Evolutionary conservation across 2,113 vertebrate genomes (phyloP).

Genomic region (Thalassoma bifasciatum): DNA sequence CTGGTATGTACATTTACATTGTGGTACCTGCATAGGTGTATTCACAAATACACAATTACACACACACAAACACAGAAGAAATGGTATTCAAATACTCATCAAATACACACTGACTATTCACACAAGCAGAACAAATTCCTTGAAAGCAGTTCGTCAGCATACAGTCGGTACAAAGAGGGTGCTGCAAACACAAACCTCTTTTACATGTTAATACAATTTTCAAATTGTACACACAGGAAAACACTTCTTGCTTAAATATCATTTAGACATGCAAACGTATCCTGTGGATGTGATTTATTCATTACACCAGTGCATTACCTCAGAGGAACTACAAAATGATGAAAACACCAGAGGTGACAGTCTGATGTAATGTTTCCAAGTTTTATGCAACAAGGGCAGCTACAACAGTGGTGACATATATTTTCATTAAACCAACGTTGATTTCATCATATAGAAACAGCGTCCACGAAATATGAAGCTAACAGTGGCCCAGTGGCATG

Average conservation of each 20-base stretch:
- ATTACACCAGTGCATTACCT: slow-evolving; percentile 25
- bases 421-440: slow-evolving; percentile 9
- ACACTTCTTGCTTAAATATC: slow-evolving; percentile 12
- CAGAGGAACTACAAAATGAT: slow-evolving; percentile 31
- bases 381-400: slow-evolving; percentile 19
- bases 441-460: slow-evolving; percentile 24
- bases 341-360: slow-evolving; percentile 19
- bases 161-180: background rate
- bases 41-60: background rate
- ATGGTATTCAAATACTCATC: background rate
- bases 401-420: slow-evolving; percentile 11
- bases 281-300: background rate
- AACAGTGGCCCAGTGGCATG: slow-evolving; percentile 1
- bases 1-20: slow-evolving; percentile 84
- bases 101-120: background rate
- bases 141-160: background rate
- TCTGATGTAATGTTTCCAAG: slow-evolving; percentile 34
- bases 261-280: slow-evolving; percentile 16
- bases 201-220: slow-evolving; percentile 9
- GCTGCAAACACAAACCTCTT: slow-evolving; percentile 2
- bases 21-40: background rate
- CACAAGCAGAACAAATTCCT: background rate
- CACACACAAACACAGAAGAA: background rate
- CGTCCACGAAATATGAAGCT: background rate
- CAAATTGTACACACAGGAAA: background rate